Base-by-base conservation (phyloP, 2,113 vertebrate species). In the Sorex fumeus region DNA sequence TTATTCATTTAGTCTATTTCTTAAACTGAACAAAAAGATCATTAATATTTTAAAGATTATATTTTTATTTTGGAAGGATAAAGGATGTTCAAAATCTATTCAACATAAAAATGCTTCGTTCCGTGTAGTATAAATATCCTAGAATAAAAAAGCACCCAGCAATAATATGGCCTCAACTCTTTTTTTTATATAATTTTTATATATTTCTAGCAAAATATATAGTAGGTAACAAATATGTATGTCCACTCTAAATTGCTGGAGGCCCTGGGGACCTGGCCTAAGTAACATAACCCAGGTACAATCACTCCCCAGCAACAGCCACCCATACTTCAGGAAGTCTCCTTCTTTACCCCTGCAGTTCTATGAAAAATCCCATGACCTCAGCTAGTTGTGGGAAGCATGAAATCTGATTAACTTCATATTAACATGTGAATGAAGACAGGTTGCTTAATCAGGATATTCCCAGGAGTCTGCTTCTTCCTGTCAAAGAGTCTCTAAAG, bases 51-150 rank as follows among this genome's bases (percentile, higher is more conserved):
- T n/a, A 70, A 90, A 47, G 53, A 88, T 91, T 77, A 66, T 47
- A 57, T 84, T 85, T 94, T 88, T 69, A 93, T 77, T 95, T 95
- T 85, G 74, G 43, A 93, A 89, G 15, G 32, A 87, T 16, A 74
- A 79, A 94, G 85, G 15, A 87, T 82, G 71, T 76, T 78, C 16
- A 79, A 87, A 91, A 79, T 77, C 28, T 90, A 78, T 45, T 94
- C 74, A 77, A 23, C 79, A 74, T 45, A 80, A 86, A 95, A 70
- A 76, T 71, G 15, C 32, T 72, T 21, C 50, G 79, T 88, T 93
- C 50, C 70, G 57, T 72, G 1, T 69, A 78, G 9, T 23, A 79
- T 80, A 91, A 87, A 88, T 50, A 67, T 64, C 83, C 67, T 0
- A 53, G 34, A 28, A 79, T 74, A 40, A 47, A 69, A 69, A 91